Base-by-base conservation (phyloP, 2,113 vertebrate species). In the Hemichromis elongatus region DNA sequence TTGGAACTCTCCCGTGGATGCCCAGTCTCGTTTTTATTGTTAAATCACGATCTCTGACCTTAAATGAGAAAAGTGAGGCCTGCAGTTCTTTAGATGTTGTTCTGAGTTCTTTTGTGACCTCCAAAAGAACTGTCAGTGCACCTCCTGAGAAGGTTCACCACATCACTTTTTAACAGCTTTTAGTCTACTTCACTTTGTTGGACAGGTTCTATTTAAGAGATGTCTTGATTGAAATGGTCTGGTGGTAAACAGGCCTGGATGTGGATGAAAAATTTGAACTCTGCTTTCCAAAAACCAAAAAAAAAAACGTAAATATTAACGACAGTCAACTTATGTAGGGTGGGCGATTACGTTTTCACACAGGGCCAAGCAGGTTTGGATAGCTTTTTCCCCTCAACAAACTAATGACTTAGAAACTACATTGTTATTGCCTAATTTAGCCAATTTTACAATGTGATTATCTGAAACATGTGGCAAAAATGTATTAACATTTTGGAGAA, bases 241-340 rank as follows among this genome's bases (percentile, higher is more conserved):
- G 19, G 33, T 21, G 33, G 19, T 63, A 63, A 68, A 14, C 35
- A 40, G 35, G n/a, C n/a, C 61, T 68, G 35, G 35, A 24, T 68
- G 61, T 4, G n/a, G n/a, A 5, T 68, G 24, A 14, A 40, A n/a
- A 68, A 68, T 42, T 4, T 42, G 12, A 68, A 68, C 35, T 26
- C 37, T 16, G 63, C 63, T 68, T 42, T 9, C 63, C 5, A 42
- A 68, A 68, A 68, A 42, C 3, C n/a, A n/a, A n/a, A 14, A 28
- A 37, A 7, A 54, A 28, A 63, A 35, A n/a, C 0, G 0, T 37
- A n/a, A 63, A 63, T 40, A 40, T 68, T 42, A 40, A 24, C 6
- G 2, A 42, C 63, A 24, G 35, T 0, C 1, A 24, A 42, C n/a
- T 42, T n/a, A 16, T 68, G 63, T 24, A 42, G 21, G 0, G 21